Conservation (phyloP, 2,888 invertebrate genomes). For the Temnothorax unifasciatus region DNA sequence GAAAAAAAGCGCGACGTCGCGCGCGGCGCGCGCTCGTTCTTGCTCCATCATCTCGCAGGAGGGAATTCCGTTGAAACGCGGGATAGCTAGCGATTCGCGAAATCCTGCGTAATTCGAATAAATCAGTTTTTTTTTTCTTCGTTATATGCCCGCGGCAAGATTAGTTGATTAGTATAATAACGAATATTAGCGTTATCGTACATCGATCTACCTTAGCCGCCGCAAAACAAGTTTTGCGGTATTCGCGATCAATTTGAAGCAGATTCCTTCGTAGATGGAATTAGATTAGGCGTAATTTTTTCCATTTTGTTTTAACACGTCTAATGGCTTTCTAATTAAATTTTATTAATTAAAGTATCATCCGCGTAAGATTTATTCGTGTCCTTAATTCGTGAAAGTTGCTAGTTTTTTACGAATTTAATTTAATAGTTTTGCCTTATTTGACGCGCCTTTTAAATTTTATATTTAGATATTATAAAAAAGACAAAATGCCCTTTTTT, state of each 20-base stretch:
- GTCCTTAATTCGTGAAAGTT: neutral
- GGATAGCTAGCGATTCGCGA: neutral
- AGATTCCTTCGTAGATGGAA: neutral
- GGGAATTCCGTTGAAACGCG: constrained; percentile 22
- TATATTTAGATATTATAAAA: neutral
- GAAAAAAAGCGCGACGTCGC: constrained; percentile 46
- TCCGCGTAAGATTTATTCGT: neutral
- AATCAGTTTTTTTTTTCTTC: constrained; percentile 25
- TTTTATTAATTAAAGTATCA: neutral
- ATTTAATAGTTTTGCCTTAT: neutral
- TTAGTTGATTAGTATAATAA: neutral
- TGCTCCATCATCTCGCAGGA: constrained; percentile 25
- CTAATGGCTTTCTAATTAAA: neutral
- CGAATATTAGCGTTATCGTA: neutral
- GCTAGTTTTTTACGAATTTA: neutral
- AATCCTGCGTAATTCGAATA: constrained; percentile 19
- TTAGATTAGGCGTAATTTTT: neutral
- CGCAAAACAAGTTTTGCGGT: constrained; percentile 31
- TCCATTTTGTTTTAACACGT: neutral
- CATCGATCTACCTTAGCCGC: constrained; percentile 16
- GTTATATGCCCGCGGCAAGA: neutral
- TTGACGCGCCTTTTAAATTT: neutral
- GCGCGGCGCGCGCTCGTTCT: neutral
- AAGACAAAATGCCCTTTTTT: neutral
- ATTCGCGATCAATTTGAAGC: neutral